Evolutionary conservation across 2,113 vertebrate genomes (phyloP).

Genomic region (Manacus vitellinus): DNA sequence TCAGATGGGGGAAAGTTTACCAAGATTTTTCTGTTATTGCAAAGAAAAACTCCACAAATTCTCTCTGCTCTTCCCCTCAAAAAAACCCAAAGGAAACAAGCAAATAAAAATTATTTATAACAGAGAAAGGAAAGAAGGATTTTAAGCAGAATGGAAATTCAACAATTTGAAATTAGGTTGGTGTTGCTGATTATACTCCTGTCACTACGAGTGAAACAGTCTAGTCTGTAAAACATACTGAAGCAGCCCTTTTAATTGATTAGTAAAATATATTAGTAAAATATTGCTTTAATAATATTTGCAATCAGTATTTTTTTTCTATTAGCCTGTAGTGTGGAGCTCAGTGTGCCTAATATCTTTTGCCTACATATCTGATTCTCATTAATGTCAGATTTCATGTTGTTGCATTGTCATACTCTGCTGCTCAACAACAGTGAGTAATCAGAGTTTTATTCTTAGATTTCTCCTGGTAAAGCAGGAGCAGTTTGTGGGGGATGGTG

Average conservation of each 20-base stretch:
- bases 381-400: neutral
- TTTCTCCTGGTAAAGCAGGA: neutral
- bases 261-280: neutral
- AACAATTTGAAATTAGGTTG: neutral
- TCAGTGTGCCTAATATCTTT: neutral
- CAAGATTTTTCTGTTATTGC: neutral
- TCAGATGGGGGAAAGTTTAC: neutral
- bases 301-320: neutral
- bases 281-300: neutral
- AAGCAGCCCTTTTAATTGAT: neutral
- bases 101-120: neutral
- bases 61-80: fast-evolving
- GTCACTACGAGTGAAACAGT: neutral
- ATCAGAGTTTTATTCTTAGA: neutral
- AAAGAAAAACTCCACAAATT: neutral
- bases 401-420: neutral
- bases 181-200: neutral
- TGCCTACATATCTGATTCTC: neutral
- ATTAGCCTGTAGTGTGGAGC: neutral
- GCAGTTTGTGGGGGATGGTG: fast-evolving
- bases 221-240: neutral
- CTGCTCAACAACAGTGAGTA: fast-evolving
- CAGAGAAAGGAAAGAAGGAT: neutral
- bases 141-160: neutral
- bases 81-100: neutral